Evolutionary conservation across 30 jellyfish, hydroid and myxozoan genomes (phyloP), one percentile per base, ranked within the genome.

Genomic region (Rhopilema esculentum): DNA sequence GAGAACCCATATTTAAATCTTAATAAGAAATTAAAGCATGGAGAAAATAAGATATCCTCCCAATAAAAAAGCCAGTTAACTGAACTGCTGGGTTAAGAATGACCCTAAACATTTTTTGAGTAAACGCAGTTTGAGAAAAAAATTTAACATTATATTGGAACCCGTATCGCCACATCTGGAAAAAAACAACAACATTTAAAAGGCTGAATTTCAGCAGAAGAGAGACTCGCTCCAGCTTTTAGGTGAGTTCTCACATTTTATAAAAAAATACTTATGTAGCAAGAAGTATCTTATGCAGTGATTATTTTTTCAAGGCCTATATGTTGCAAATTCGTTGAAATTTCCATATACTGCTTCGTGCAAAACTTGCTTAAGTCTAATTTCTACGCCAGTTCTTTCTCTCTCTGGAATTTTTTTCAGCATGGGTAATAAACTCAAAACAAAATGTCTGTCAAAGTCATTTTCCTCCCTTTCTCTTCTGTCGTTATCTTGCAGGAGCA

Each of bases 401-500:
- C 72, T 49, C 57, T 25, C 27, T 49, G 81, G 87, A 15, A 77
- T 52, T 77, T 49, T n/a, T 77, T 48, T 49, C 80, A 77, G 8
- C 12, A 77, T 2, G 8, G 87, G 87, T 53, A 77, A 77, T 48
- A 77, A 61, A 61, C 87, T 49, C 27, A 77, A 23, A 9, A 77
- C 20, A 53, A 32, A 77, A 6, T 33, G 80, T 24, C 76, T 19
- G 22, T 77, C 80, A 0, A 30, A 22, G 20, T 57, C 89, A 32
- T 17, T 79, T 22, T 29, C 89, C 25, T 53, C 81, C 1, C 30
- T 51, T 61, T 24, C 79, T 57, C 72, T 81, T 27, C 30, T 18
- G 21, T 27, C 51, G 27, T 20, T 49, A 9, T 77, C 57, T 25
- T 48, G 7, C 6, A 49, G 8, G 20, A 77, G 57, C 50, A 77